Conservation (phyloP, 2,113 vertebrate species). For the Brachypodius melanocephalos region DNA sequence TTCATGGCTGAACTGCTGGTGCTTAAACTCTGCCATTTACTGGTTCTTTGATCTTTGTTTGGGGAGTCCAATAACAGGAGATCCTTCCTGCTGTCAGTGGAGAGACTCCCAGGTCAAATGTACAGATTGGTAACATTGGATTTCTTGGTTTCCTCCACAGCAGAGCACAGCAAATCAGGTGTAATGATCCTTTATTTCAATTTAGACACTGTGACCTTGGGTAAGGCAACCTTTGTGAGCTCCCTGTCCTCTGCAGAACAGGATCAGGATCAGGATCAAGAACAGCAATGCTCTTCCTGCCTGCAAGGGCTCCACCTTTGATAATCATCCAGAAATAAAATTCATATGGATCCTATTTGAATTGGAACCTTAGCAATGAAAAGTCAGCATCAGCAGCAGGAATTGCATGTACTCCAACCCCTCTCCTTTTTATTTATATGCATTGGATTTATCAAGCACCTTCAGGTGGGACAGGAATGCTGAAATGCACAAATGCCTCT, state of each 20-base stretch:
- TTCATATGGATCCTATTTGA: not conserved
- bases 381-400: not conserved
- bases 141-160: not conserved
- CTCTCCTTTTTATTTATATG: slow-evolving; percentile 8
- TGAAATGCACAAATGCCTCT: slow-evolving; percentile 27
- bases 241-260: not conserved
- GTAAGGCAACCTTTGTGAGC: not conserved
- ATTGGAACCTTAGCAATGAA: not conserved
- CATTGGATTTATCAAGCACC: not conserved
- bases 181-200: not conserved
- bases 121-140: not conserved
- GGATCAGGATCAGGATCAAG: not conserved
- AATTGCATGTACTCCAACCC: not conserved
- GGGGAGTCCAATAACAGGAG: not conserved
- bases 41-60: not conserved
- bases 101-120: not conserved
- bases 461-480: slow-evolving; percentile 38
- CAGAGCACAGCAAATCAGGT: not conserved
- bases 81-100: not conserved
- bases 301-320: not conserved
- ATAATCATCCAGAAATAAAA: not conserved
- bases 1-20: not conserved
- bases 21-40: not conserved
- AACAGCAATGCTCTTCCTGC: not conserved
- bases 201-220: not conserved